phyloP scores from a whole-genome alignment of 2,888 invertebrate species.

The Leucoptera coffeella region DNA sequence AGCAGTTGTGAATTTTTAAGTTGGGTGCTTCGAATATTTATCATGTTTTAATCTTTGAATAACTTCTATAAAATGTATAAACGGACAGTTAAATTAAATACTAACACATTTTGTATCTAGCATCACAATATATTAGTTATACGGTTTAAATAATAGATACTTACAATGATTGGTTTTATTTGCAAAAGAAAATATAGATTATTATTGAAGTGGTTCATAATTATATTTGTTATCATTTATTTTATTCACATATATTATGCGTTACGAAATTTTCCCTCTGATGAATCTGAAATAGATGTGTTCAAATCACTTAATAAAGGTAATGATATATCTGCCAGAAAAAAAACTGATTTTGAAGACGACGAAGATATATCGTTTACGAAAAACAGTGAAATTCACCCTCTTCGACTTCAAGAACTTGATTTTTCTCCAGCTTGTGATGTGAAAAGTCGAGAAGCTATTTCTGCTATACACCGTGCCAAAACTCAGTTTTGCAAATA shows the following conservation, averaged over 20 bases:
- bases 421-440: conserved; percentile 76
- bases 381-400: too few species aligned
- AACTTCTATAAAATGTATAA: background rate
- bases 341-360: conserved; percentile 42
- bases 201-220: conserved; percentile 31
- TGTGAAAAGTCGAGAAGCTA: conserved; percentile 73
- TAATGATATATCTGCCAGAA: conserved; percentile 50
- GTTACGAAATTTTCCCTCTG: conserved; percentile 27
- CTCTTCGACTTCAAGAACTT: conserved; percentile 61
- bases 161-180: conserved; percentile 20
- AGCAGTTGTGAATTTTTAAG: too few species aligned
- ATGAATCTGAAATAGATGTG: conserved; percentile 19
- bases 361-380: conserved; percentile 53
- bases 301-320: conserved; percentile 15
- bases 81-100: background rate
- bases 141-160: background rate
- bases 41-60: background rate
- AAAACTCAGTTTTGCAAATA: conserved; percentile 82
- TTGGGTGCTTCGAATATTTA: background rate
- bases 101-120: background rate
- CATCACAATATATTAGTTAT: background rate
- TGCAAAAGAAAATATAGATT: conserved; percentile 28
- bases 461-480: conserved; percentile 85
- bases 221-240: conserved; percentile 30
- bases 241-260: conserved; percentile 35